Conservation (phyloP, 2,113 vertebrate genomes). For the Toxostoma redivivum region DNA sequence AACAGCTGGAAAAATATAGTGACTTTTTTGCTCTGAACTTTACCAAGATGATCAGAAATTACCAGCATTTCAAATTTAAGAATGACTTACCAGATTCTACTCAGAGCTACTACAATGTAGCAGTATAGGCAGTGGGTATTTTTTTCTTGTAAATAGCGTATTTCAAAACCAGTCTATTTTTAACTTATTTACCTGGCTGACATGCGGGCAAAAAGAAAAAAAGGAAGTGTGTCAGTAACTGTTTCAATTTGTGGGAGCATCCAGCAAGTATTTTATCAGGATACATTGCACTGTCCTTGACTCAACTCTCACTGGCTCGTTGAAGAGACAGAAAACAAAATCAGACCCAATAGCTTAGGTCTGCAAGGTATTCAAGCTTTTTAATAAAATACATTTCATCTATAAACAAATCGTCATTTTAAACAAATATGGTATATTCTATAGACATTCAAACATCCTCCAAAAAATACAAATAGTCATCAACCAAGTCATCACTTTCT, state of each 20-base stretch:
- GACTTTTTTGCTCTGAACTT: neutral
- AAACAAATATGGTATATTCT: neutral
- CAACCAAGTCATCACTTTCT: no score
- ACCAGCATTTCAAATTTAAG: neutral
- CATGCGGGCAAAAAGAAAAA: neutral
- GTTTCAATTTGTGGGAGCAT: neutral
- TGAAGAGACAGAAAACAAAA: neutral
- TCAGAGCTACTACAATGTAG: neutral
- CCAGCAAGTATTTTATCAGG: neutral
- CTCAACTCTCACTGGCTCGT: neutral
- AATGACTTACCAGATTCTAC: neutral
- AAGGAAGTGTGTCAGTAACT: neutral
- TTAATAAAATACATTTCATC: neutral
- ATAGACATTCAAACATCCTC: neutral
- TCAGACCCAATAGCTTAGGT: neutral
- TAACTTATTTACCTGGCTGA: neutral
- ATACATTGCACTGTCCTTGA: neutral
- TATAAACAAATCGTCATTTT: neutral
- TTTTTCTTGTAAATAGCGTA: neutral
- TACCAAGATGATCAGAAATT: neutral
- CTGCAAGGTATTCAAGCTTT: neutral
- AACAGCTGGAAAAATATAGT: neutral
- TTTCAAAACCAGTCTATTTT: neutral
- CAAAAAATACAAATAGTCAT: neutral
- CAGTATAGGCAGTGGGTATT: neutral